phyloP scores from a whole-genome alignment of 2,113 vertebrate genomes.

The Leucosticte australis region DNA sequence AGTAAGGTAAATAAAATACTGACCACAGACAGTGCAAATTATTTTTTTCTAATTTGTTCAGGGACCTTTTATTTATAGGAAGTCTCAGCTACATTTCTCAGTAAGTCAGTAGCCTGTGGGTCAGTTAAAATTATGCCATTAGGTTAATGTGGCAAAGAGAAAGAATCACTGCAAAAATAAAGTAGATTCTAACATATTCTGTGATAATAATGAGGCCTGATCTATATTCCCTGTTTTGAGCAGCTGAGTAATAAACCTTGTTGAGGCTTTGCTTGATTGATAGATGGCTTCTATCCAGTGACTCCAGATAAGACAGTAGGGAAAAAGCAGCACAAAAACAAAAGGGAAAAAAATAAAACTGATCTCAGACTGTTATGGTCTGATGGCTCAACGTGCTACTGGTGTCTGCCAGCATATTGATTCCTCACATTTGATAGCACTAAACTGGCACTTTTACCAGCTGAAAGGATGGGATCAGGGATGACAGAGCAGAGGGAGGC shows the following conservation, averaged over 20 bases:
- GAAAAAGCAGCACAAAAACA: slow-evolving; percentile 31
- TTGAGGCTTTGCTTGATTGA: slow-evolving; percentile 59
- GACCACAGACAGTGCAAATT: not conserved
- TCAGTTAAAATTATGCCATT: slow-evolving; percentile 14
- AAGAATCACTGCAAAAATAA: not conserved
- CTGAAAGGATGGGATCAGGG: slow-evolving; percentile 23
- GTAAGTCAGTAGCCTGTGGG: not conserved
- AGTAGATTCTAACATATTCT: not conserved
- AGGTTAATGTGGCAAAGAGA: slow-evolving; percentile 30
- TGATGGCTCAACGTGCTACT: slow-evolving; percentile 48
- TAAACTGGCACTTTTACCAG: slow-evolving; percentile 32
- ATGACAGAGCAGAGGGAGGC: slow-evolving; percentile 23
- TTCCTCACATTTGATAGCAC: slow-evolving; percentile 57
- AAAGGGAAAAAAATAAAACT: slow-evolving; percentile 11
- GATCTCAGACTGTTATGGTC: slow-evolving; percentile 55
- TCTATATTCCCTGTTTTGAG: slow-evolving; percentile 43
- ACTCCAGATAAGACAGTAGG: slow-evolving; percentile 54
- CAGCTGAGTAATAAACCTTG: slow-evolving; percentile 52
- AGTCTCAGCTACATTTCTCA: not conserved
- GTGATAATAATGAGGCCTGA: slow-evolving; percentile 5
- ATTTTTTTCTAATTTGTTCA: not conserved
- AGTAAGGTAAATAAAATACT: slow-evolving; percentile 25
- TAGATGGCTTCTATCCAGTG: slow-evolving; percentile 58
- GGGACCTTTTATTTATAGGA: not conserved
- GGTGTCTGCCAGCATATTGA: slow-evolving; percentile 64